Percentiles rank a stretch among this genome's conserved stretches.
Evolutionary conservation across 1,140 invertebrate species (phyloP).

Genomic region (Leptopilina clavipes): DNA sequence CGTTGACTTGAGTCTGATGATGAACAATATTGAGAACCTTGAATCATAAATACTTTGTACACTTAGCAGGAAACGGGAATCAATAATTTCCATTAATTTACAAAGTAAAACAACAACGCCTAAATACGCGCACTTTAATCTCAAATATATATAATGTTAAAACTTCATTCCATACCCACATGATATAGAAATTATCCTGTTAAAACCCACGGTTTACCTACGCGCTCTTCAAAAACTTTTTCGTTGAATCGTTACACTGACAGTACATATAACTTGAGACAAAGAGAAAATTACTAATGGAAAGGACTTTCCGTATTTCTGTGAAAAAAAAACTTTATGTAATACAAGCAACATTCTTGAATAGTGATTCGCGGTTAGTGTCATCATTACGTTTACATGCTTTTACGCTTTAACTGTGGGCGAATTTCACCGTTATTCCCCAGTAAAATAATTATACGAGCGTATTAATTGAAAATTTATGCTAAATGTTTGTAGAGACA

Average conservation of each 20-base stretch:
- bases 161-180: slow-evolving; percentile 18
- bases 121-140: background rate
- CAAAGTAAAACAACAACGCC: background rate
- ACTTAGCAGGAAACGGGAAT: no score
- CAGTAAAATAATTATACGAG: no score
- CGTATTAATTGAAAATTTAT: no score
- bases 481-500: no score
- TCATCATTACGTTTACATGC: background rate
- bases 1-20: no score
- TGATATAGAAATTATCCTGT: slow-evolving; percentile 8
- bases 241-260: background rate
- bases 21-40: slow-evolving; percentile 3
- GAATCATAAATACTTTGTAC: background rate
- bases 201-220: slow-evolving; percentile 8
- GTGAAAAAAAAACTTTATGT: background rate
- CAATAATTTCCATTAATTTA: background rate
- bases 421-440: no score
- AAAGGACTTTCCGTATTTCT: slow-evolving; percentile 14
- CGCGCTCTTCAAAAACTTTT: background rate
- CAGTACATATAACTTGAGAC: background rate
- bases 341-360: background rate
- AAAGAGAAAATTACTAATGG: slow-evolving; percentile 3
- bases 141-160: no score
- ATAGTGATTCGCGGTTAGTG: background rate
- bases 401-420: background rate